phyloP scores from a whole-genome alignment of 1,140 invertebrate genomes.

The Camponotus vicinus region DNA sequence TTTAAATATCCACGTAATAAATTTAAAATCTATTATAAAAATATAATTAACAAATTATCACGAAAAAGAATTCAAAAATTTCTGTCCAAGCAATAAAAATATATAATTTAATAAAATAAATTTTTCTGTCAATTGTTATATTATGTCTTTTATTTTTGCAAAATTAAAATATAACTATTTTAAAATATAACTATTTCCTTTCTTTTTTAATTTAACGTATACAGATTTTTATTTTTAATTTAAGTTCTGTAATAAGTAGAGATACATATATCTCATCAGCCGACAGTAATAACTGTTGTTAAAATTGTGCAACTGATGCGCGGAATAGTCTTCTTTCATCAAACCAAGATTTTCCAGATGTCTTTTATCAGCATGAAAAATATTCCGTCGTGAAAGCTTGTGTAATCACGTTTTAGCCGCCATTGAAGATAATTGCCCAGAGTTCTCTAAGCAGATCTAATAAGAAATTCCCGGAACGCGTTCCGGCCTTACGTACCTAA shows the following conservation, averaged over 20 bases:
- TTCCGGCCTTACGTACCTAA: constrained; percentile 31
- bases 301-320: constrained; percentile 5
- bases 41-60: not conserved
- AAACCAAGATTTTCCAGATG: constrained; percentile 14
- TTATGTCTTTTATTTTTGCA: not conserved
- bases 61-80: not conserved
- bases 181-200: not conserved
- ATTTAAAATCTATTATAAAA: not conserved
- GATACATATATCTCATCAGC: not conserved
- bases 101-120: not conserved
- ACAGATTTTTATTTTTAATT: not conserved
- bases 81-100: constrained; percentile 1
- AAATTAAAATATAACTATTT: not conserved
- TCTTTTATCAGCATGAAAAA: constrained; percentile 46
- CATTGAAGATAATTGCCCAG: constrained; percentile 44
- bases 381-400: constrained; percentile 40
- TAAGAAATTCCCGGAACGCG: constrained; percentile 44
- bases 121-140: not conserved
- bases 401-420: constrained; percentile 39
- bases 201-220: not conserved
- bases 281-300: constrained; percentile 12
- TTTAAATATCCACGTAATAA: not conserved
- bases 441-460: constrained; percentile 57
- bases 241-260: not conserved
- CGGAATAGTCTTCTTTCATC: constrained; percentile 23